Evolutionary conservation across 1,140 invertebrate genomes (phyloP), one percentile per base, ranked within the genome.

Genomic region (Sitophilus oryzae): DNA sequence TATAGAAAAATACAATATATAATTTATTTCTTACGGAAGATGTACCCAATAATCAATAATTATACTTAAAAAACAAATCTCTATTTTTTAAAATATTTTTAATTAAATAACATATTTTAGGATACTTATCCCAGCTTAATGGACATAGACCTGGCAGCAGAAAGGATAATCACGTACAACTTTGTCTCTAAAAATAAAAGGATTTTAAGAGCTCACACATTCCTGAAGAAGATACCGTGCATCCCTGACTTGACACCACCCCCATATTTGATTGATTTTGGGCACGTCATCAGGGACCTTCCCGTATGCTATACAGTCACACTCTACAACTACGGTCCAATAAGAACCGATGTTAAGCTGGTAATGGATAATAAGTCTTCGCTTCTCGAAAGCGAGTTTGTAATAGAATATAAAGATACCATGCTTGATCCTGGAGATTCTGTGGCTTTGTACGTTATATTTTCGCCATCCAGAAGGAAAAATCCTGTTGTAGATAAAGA

Each of bases 111-210:
- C n/a, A n/a, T n/a, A n/a, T n/a, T n/a, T n/a, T n/a, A 67, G 61
- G 61, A 62, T 23, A 8, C 37, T 11, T 66, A 57, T 42, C 66
- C 63, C 16, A 58, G 49, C 15, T 38, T 42, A 15, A 52, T 70
- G 4, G 75, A 76, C 40, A 75, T 77, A 14, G 67, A 71, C 8
- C 68, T 77, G 66, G 67, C 72, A 6, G 63, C 74, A 21, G 76
- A 77, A 52, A 68, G 71, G 47, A 47, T 65, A 22, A 44, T 71
- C 15, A 59, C 71, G 10, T 64, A 46, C 40, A 54, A 64, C 21
- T 61, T 66, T 55, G 50, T 75, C 2, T 22, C 55, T 30, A 42
- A 60, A 8, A 68, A 71, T 59, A 25, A 49, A 19, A 48, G 59
- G 18, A 38, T 66, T 21, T 54, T 67, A 20, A 47, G 35, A 34